phyloP scores from a whole-genome alignment of 2,113 vertebrate species.

The Zosterops lateralis region DNA sequence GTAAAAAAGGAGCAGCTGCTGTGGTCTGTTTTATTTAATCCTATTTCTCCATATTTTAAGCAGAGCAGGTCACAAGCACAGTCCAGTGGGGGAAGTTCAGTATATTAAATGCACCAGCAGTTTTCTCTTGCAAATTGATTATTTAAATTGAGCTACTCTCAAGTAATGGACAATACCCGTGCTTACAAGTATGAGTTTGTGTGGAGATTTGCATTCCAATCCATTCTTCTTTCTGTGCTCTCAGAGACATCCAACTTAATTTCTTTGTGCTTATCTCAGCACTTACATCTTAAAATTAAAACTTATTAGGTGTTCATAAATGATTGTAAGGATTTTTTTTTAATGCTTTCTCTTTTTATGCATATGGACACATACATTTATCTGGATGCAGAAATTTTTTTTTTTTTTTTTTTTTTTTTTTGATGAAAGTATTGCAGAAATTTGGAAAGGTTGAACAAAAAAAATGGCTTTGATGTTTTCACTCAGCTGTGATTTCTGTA shows the following conservation, averaged over 20 bases:
- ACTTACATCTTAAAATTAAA: conserved; percentile 35
- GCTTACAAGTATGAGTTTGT: conserved; percentile 53
- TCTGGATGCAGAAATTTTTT: background rate
- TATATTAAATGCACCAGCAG: conserved; percentile 67
- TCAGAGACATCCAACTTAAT: conserved; percentile 17
- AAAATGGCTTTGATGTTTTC: background rate
- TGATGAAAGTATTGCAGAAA: background rate
- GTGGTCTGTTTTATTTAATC: conserved; percentile 1
- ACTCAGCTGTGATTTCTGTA: background rate
- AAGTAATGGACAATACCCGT: conserved; percentile 40
- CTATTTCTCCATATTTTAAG: conserved; percentile 13
- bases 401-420: too few species aligned
- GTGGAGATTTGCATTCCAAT: conserved; percentile 53
- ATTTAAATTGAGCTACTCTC: conserved; percentile 63
- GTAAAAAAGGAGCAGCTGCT: background rate
- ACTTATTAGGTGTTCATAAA: background rate
- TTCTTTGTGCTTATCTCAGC: conserved; percentile 45
- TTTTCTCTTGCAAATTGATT: conserved; percentile 69
- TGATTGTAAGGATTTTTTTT: background rate
- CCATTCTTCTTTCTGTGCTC: conserved; percentile 30
- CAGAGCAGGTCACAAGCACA: background rate
- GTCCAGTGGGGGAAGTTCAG: conserved; percentile 57
- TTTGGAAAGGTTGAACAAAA: background rate
- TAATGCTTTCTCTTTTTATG: background rate
- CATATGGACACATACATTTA: background rate